Conservation (phyloP, 2,888 invertebrate species). For the Thelaira solivaga region DNA sequence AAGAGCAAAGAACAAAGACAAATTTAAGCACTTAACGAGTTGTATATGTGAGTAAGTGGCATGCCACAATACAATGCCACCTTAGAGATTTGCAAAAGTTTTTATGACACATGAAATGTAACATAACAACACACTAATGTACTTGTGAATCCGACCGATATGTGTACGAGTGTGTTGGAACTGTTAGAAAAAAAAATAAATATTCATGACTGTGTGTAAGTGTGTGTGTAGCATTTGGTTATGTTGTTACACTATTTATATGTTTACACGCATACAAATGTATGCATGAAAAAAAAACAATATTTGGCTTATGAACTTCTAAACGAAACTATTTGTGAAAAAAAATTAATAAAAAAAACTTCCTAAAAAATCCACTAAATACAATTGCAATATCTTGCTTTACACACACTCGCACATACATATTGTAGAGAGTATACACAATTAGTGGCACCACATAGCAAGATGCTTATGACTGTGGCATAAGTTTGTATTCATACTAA, state of each 20-base stretch:
- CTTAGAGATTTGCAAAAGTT: slow-evolving; percentile 63
- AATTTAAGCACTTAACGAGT: slow-evolving; percentile 62
- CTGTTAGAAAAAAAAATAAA: no score
- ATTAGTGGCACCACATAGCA: slow-evolving; percentile 3
- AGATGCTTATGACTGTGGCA: background rate
- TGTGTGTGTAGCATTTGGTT: background rate
- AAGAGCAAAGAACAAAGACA: slow-evolving; percentile 32
- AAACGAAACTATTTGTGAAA: slow-evolving; percentile 18
- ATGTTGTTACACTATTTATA: slow-evolving; percentile 22
- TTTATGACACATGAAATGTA: slow-evolving; percentile 62
- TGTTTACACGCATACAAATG: slow-evolving; percentile 1
- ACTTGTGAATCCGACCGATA: slow-evolving; percentile 1
- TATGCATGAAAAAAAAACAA: background rate
- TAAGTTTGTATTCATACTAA: slow-evolving; percentile 6
- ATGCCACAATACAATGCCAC: slow-evolving; percentile 59
- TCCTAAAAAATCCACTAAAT: slow-evolving; percentile 10
- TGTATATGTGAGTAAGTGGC: slow-evolving; percentile 63
- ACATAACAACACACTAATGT: slow-evolving; percentile 51
- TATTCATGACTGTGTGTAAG: background rate
- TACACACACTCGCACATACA: no score
- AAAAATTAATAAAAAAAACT: slow-evolving; percentile 1
- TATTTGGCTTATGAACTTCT: slow-evolving; percentile 37
- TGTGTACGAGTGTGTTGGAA: background rate
- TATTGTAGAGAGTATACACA: background rate
- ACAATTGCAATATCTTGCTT: background rate